A percentile compares a stretch with the other conserved stretches of the same genome.
phyloP scores from a whole-genome alignment of 2,888 invertebrate species.

The Hirudinaria manillensis region DNA sequence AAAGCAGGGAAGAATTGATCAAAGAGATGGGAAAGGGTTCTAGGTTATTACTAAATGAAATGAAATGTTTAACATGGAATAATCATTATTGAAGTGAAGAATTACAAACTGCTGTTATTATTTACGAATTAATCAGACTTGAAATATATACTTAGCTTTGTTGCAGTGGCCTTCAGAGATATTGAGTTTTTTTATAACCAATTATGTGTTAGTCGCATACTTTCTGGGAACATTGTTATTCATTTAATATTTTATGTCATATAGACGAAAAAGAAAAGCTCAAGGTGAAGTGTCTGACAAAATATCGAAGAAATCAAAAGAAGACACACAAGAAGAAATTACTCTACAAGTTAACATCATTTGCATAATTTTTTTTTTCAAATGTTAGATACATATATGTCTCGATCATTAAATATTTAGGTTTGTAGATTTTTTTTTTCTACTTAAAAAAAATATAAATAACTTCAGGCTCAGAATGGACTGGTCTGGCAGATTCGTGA shows the following conservation, averaged over 20 bases:
- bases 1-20: conserved; percentile 52
- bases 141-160: too few species aligned
- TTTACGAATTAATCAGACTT: too few species aligned
- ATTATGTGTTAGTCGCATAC: too few species aligned
- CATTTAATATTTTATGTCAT: background rate
- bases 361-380: background rate
- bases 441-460: conserved; percentile 1
- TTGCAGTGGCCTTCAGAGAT: too few species aligned
- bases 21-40: conserved; percentile 50
- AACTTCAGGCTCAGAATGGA: conserved; percentile 66
- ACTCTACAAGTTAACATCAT: conserved; percentile 35
- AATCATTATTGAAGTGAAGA: background rate
- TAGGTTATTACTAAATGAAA: conserved; percentile 29
- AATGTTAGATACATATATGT: background rate
- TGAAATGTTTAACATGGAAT: background rate
- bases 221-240: too few species aligned
- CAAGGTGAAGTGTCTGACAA: conserved; percentile 40
- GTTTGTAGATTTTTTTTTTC: background rate
- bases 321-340: conserved; percentile 49
- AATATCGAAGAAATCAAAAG: conserved; percentile 44
- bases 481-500: conserved; percentile 66
- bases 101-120: too few species aligned
- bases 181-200: too few species aligned
- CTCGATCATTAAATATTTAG: background rate
- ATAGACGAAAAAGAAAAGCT: conserved; percentile 41